Evolutionary conservation across 1,140 invertebrate species (phyloP).

Genomic region (Drosophila tropicalis): DNA sequence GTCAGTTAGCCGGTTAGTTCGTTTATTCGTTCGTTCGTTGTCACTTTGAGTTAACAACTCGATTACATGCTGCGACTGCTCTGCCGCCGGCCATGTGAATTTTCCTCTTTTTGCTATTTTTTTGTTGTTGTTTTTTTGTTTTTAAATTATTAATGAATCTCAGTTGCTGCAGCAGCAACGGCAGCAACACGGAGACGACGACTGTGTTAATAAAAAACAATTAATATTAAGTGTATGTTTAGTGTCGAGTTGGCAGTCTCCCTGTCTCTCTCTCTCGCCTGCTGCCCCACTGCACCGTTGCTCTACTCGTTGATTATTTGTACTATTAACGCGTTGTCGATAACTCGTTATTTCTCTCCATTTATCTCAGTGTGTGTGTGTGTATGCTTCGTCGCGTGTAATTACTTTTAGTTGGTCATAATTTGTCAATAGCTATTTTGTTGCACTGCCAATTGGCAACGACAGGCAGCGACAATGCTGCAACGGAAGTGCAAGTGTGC

Average conservation of each 20-base stretch:
- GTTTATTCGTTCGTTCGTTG: constrained; percentile 65
- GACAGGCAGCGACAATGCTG: constrained; percentile 14
- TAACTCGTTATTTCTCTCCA: constrained; percentile 62
- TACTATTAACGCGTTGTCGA: constrained; percentile 74
- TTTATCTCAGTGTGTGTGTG: constrained; percentile 41
- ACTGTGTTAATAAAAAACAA: constrained; percentile 80
- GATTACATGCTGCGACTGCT: constrained; percentile 71
- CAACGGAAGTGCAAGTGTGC: constrained; percentile 72
- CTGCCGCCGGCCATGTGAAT: constrained; percentile 78
- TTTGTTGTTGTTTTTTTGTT: constrained; percentile 50
- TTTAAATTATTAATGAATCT: constrained; percentile 78
- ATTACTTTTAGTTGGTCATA: constrained; percentile 81
- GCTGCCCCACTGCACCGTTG: constrained; percentile 27
- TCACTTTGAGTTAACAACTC: constrained; percentile 81
- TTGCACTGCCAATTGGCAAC: constrained; percentile 62
- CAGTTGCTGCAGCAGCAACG: constrained; percentile 39
- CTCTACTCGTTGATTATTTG: constrained; percentile 76
- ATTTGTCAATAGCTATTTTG: constrained; percentile 82
- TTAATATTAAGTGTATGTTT: constrained; percentile 81
- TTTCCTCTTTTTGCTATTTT: constrained; percentile 53
- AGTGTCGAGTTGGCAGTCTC: constrained; percentile 70
- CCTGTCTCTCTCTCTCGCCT: constrained; percentile 26
- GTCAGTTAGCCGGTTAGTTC: constrained; percentile 25
- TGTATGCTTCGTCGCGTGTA: constrained; percentile 61
- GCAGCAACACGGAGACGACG: constrained; percentile 42